A percentile compares a stretch with the other conserved stretches of the same genome.
Conservation (phyloP, 2,797 vertebrate species). For the Capromys pilorides region DNA sequence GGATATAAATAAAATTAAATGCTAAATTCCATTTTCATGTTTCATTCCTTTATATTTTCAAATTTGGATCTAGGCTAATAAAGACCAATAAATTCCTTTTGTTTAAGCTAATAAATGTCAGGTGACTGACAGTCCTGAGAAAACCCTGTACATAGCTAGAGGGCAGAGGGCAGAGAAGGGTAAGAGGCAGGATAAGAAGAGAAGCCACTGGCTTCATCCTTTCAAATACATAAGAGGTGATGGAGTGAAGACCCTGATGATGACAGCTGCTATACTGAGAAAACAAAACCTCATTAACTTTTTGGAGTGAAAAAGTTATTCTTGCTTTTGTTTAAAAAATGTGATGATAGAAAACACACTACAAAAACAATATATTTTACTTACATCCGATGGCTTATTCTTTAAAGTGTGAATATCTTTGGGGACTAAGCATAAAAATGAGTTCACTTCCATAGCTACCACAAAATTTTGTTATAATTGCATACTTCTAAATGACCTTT, state of each 20-base stretch:
- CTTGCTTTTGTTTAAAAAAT: constrained; percentile 52
- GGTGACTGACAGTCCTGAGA: not conserved
- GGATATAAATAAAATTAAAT: constrained; percentile 15
- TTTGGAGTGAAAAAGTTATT: constrained; percentile 19
- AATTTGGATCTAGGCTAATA: constrained; percentile 1
- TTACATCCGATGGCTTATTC: constrained; percentile 53
- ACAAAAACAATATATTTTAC: constrained; percentile 53
- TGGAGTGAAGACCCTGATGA: not conserved
- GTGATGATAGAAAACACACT: not conserved
- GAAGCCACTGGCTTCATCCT: not conserved
- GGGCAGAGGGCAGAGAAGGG: not conserved
- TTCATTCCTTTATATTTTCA: constrained; percentile 35
- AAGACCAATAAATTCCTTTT: not conserved
- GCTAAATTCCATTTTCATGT: constrained; percentile 17
- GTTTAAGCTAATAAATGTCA: not conserved
- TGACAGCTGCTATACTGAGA: not conserved
- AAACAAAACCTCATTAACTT: not conserved
- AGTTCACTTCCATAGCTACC: constrained; percentile 70
- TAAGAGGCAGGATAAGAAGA: not conserved
- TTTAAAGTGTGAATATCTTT: constrained; percentile 65
- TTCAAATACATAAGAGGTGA: not conserved
- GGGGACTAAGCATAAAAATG: constrained; percentile 50
- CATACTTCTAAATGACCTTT: constrained; percentile 76
- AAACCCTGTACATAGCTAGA: not conserved
- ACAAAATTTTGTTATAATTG: constrained; percentile 75